Evolutionary conservation across 1,140 invertebrate species (phyloP), one percentile per base, ranked within the genome.

Genomic region (Drosophila malerkotliana): DNA sequence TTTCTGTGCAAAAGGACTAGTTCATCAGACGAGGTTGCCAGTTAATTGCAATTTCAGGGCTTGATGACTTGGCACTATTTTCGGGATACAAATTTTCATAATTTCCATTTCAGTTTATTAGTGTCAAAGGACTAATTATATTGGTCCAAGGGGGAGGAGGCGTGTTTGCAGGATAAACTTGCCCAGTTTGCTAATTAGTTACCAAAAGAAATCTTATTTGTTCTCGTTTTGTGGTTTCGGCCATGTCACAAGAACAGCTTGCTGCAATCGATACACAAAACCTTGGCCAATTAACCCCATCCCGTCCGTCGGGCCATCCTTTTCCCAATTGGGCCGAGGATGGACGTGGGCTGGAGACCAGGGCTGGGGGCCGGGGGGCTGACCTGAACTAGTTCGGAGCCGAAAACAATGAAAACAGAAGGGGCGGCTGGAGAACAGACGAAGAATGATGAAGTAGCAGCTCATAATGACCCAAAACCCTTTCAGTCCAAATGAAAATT

Each of bases 401-500:
- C 67, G 34, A 69, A 69, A 71, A 69, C 67, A 71, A 71, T 69
- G 55, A 51, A 73, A 47, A 61, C 54, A 47, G 15, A 54, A 39
- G 30, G 15, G 41, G 30, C 26, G 57, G 37, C 58, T 63, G 32
- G 41, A 62, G 64, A 59, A 60, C 69, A 53, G 62, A 59, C 51
- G 79, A 63, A 64, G 83, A 74, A 77, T 81, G 63, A 88, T 72
- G 69, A 62, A 74, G 67, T 66, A 49, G 44, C 48, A 52, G 49
- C 58, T 41, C 75, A 83, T 88, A 88, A 83, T 88, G 83, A 88
- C 79, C 76, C 72, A 30, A 82, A 88, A 83, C 79, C 76, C 84
- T 89, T 89, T 88, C 84, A 79, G 71, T 72, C 84, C 79, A 84
- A 83, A 83, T 79, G 84, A 73, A 79, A 88, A 88, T 88, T 89